Conservation (phyloP, 1,140 invertebrate genomes). For the Zaprionus ornatus region DNA sequence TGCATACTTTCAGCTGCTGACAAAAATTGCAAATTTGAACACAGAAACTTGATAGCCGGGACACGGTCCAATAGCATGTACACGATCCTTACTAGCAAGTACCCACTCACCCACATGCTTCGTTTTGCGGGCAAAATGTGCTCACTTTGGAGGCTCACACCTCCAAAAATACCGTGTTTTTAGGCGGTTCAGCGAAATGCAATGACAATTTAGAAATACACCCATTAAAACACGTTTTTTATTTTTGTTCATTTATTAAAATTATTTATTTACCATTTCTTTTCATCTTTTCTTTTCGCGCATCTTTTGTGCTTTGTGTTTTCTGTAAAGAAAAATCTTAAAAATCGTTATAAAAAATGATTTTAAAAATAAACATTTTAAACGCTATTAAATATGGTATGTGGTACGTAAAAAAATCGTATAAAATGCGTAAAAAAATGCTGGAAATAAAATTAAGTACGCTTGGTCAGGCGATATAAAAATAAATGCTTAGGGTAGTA, state of each 20-base stretch:
- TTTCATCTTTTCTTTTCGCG: conserved; percentile 39
- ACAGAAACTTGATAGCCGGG: too few species aligned
- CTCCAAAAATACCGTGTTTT: too few species aligned
- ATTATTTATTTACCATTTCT: conserved; percentile 41
- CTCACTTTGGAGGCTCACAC: too few species aligned
- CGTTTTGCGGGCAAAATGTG: too few species aligned
- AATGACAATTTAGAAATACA: not conserved
- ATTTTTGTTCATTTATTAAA: conserved; percentile 45
- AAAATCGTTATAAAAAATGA: conserved; percentile 58
- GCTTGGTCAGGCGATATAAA: conserved; percentile 18
- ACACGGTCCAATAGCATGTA: too few species aligned
- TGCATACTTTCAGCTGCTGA: not conserved
- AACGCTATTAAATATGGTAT: conserved; percentile 20
- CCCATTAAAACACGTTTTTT: conserved; percentile 14
- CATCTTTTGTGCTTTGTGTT: conserved; percentile 47
- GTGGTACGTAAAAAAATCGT: conserved; percentile 19
- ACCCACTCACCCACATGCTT: too few species aligned
- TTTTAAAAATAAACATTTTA: conserved; percentile 31
- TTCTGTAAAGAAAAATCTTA: conserved; percentile 62
- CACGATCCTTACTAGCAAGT: too few species aligned
- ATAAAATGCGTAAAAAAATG: conserved; percentile 42
- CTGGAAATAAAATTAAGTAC: conserved; percentile 52
- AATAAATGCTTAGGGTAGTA: conserved; percentile 38
- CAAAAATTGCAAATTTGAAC: not conserved
- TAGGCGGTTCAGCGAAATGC: too few species aligned